Evolutionary conservation across 2,797 vertebrate genomes (phyloP).

Genomic region (Helostoma temminkii): DNA sequence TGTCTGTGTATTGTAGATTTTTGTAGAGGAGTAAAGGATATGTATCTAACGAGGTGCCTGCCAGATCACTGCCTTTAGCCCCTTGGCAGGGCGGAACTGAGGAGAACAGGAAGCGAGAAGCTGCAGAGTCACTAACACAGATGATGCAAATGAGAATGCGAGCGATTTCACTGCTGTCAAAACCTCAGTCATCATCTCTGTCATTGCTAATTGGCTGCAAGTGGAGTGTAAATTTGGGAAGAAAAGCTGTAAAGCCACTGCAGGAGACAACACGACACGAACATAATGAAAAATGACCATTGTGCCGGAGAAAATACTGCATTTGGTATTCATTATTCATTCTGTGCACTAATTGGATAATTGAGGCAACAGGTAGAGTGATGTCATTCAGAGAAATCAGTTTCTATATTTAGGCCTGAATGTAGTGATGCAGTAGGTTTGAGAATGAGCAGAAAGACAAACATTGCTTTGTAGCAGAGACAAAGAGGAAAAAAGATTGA

Average conservation of each 20-base stretch:
- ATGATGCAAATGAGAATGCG: slow-evolving; percentile 6
- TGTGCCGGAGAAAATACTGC: no score
- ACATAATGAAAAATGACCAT: no score
- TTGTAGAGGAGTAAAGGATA: slow-evolving; percentile 28
- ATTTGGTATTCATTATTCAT: no score
- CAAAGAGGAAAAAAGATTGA: not conserved
- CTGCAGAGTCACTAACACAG: slow-evolving; percentile 2
- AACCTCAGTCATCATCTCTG: not conserved
- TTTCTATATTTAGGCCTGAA: no score
- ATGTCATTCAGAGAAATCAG: no score
- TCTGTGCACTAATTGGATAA: no score
- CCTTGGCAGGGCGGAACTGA: not conserved
- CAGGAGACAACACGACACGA: not conserved
- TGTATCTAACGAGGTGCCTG: slow-evolving; percentile 63
- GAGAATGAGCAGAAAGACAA: no score
- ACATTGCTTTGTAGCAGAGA: no score
- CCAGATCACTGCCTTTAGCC: slow-evolving; percentile 23
- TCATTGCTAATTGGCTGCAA: not conserved
- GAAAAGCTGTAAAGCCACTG: not conserved
- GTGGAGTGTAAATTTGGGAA: not conserved
- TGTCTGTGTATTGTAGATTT: slow-evolving; percentile 47
- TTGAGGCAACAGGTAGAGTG: no score
- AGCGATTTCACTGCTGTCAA: not conserved
- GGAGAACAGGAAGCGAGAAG: not conserved
- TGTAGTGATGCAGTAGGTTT: no score